Percentiles rank a stretch among this genome's conserved stretches.
These are phyloP conservation scores for Mustela lutreola DNA, from an alignment of 2,113 vertebrate species.

Conservation along the genomic window DNA sequence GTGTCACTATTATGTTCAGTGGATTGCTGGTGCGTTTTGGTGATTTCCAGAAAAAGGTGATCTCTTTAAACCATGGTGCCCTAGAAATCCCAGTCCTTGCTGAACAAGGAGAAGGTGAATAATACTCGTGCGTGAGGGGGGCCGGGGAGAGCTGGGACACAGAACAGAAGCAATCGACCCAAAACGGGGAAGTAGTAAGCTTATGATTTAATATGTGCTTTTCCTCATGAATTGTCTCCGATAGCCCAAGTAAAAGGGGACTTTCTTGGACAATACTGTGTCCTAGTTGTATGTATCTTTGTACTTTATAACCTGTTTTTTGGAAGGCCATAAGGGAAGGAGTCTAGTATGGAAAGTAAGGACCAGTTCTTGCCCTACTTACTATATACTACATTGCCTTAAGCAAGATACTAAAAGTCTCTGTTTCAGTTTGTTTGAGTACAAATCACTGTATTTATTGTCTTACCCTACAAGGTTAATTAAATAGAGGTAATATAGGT, in stretches of 20 bases:
- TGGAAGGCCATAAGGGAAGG: not conserved
- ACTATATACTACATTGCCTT: not conserved
- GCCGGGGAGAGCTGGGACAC: not conserved
- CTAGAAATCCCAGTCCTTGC: not conserved
- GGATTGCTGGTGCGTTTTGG: not conserved
- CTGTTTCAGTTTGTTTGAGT: not conserved
- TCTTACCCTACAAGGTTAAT: not conserved
- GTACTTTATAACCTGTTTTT: not conserved
- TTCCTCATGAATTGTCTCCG: not conserved
- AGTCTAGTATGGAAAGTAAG: not conserved
- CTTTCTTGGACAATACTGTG: not conserved
- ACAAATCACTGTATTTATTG: not conserved
- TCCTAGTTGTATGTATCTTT: not conserved
- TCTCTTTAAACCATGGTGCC: not conserved
- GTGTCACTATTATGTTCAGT: not conserved
- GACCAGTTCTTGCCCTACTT: not conserved
- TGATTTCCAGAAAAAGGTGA: not conserved
- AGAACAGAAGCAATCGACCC: not conserved
- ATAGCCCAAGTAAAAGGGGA: not conserved
- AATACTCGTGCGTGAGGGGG: no score
- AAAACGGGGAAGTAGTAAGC: accelerated
- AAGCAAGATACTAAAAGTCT: not conserved
- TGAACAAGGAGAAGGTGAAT: not conserved
- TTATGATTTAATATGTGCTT: not conserved
- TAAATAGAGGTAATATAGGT: not conserved